Evolutionary conservation across 2,797 vertebrate species (phyloP), one percentile per base, ranked within the genome.

Genomic region (Acomys russatus): DNA sequence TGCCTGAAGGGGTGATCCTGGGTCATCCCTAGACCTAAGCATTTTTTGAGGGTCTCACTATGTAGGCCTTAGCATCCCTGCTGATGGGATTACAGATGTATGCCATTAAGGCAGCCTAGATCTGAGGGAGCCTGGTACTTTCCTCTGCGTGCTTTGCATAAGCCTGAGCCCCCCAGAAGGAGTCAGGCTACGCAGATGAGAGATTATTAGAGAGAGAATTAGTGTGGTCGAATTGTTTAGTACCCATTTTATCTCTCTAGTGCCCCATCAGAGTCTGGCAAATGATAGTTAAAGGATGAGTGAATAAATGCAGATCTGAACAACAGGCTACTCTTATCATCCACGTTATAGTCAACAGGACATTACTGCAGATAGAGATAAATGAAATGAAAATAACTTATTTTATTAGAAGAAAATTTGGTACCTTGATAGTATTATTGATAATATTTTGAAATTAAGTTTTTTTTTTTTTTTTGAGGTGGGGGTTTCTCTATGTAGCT

Each of bases 391-490:
- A 93, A 87, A 74, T 66, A 79, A 28, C 77, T 94, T 91, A 85
- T 96, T 93, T 92, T 88, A 20, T 94, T 90, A 79, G 63, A 83
- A 33, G 71, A 90, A 82, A 78, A 70, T 83, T 95, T 94, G 49
- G 15, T 95, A 94, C 33, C 85, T 30, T 90, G 56, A 68, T 86
- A 85, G 54, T 90, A 51, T 95, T 95, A 68, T 73, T 95, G 66
- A 90, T 30, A 86, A 9, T 64, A 92, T 93, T 66, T 71, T 54
- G 54, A 92, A 94, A 76, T 63, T 78, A 33, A 76, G 54, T 59
- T 56, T 56, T 56, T 54, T 54, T 54, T 54, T 54, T 54, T 54
- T 56, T 56, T 56, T 56, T 56, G 10, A 10, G 14, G 14, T 1
- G 7, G 54, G 54, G 54, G 54, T 56, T 56, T 56, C 54, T 56